Percentiles rank a stretch among this genome's conserved stretches.
phyloP scores from a whole-genome alignment of 2,888 invertebrate species.

The Mylabris sibirica region DNA sequence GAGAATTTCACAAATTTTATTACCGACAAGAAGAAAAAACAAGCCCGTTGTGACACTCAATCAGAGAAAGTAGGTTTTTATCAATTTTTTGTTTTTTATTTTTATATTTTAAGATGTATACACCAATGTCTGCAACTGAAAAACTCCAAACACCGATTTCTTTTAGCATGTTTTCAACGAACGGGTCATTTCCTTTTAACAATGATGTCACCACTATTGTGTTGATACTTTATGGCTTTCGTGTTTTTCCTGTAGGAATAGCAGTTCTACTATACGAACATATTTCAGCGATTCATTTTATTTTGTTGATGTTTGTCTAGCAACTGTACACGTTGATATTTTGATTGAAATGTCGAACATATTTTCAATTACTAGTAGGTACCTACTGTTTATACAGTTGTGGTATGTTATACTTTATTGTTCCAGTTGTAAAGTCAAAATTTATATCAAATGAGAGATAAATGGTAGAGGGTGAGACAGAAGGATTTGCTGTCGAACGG shows the following conservation, averaged over 20 bases:
- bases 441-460: background rate
- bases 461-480: background rate
- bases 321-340: background rate
- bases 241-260: constrained; percentile 14
- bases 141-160: constrained; percentile 14
- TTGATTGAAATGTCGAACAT: background rate
- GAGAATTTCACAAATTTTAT: background rate
- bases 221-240: constrained; percentile 21
- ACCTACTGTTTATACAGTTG: constrained; percentile 4
- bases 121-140: background rate
- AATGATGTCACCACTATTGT: constrained; percentile 19
- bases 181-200: constrained; percentile 23
- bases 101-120: background rate
- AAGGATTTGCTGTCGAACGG: constrained; percentile 8
- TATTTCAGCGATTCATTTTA: background rate
- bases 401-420: constrained; percentile 22
- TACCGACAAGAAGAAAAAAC: background rate
- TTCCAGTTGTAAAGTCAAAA: background rate
- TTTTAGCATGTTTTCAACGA: constrained; percentile 19
- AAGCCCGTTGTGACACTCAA: too few species aligned
- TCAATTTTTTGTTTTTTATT: background rate
- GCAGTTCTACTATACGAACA: background rate
- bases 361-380: constrained; percentile 13
- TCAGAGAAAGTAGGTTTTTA: too few species aligned
- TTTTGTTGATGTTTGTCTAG: background rate